Conservation (phyloP, 2,797 vertebrate genomes). For the Megaceryle alcyon region DNA sequence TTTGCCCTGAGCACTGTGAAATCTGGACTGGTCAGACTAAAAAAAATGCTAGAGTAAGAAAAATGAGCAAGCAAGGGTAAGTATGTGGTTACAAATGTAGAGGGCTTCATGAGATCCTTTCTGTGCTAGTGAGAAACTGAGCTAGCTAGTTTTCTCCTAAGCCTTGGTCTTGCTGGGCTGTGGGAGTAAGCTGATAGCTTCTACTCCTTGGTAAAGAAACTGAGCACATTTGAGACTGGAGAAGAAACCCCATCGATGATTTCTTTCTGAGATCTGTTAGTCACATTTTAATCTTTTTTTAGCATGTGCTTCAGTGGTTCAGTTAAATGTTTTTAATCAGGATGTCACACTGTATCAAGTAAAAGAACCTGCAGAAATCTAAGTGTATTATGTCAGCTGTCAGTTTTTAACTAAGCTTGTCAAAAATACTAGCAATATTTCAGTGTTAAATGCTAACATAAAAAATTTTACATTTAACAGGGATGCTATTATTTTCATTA, state of each 20-base stretch:
- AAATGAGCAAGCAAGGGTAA: neutral
- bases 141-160: neutral
- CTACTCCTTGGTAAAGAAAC: neutral
- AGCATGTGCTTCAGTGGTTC: constrained; percentile 27
- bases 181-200: neutral
- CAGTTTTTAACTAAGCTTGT: constrained; percentile 34
- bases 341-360: constrained; percentile 2
- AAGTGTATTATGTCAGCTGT: constrained; percentile 15
- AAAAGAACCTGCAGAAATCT: neutral
- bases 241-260: neutral
- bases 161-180: neutral
- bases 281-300: neutral
- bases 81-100: neutral
- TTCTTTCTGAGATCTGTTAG: neutral
- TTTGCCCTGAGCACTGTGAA: neutral
- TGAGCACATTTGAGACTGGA: neutral
- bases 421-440: constrained; percentile 7
- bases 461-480: neutral
- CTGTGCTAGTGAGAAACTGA: neutral
- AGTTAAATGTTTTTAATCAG: constrained; percentile 45
- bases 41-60: neutral
- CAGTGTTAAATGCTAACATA: neutral
- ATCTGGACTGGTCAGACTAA: neutral
- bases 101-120: neutral
- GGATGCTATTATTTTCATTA: neutral